Conservation (phyloP, 2,113 vertebrate genomes). For the Anarrhichthys ocellatus region DNA sequence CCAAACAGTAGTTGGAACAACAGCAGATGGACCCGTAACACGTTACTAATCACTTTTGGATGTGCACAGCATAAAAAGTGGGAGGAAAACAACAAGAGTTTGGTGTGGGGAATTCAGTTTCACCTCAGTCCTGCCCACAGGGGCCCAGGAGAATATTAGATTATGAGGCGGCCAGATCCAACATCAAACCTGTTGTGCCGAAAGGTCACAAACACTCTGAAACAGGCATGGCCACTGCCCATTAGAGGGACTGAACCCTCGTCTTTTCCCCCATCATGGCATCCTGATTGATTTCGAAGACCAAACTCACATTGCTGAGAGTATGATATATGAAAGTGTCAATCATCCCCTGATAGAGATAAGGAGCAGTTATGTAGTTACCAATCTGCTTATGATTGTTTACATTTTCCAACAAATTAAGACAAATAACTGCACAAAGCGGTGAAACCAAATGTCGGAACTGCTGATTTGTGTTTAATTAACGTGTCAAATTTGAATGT, state of each 20-base stretch:
- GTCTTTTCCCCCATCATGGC: constrained; percentile 14
- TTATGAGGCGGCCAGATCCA: constrained; percentile 42
- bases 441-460: constrained; percentile 3
- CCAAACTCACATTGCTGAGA: neutral
- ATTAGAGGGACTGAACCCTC: constrained; percentile 11
- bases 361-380: constrained; percentile 5
- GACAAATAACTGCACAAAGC: neutral
- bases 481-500: constrained; percentile 20
- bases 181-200: constrained; percentile 56
- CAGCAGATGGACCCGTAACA: constrained; percentile 58
- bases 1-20: constrained; percentile 35
- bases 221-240: neutral
- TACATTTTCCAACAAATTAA: constrained; percentile 15
- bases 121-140: constrained; percentile 49
- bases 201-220: constrained; percentile 55
- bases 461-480: constrained; percentile 7
- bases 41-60: constrained; percentile 52
- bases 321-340: neutral
- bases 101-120: constrained; percentile 51
- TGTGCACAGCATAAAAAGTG: constrained; percentile 16
- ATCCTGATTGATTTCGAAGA: constrained; percentile 13
- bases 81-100: constrained; percentile 35
- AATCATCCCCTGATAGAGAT: neutral
- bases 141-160: constrained; percentile 52
- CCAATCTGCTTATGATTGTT: neutral